Conservation (phyloP, 2,888 invertebrate species). For the Andrena chrysosceles region DNA sequence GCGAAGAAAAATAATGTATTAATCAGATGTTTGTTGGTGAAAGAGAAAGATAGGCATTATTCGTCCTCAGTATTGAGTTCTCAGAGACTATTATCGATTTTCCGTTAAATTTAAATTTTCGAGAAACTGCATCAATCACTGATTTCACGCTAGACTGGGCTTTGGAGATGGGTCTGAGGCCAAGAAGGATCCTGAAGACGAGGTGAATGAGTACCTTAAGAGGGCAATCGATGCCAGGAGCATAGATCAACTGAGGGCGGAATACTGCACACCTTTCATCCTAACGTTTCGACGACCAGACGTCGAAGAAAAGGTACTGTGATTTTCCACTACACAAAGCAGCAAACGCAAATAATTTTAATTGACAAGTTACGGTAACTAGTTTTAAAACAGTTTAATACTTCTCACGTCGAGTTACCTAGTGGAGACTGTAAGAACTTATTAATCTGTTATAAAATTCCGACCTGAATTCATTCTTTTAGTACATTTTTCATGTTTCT, state of each 20-base stretch:
- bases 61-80: no score
- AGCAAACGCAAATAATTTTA: neutral
- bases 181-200: conserved; percentile 94
- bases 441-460: no score
- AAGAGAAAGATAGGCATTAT: no score
- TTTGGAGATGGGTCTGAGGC: conserved; percentile 89
- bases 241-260: conserved; percentile 94
- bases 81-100: neutral
- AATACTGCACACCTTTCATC: conserved; percentile 94
- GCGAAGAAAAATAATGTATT: no score
- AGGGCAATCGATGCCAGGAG: conserved; percentile 98
- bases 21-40: no score
- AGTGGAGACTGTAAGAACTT: no score
- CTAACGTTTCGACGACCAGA: conserved; percentile 93
- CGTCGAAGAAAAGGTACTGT: conserved; percentile 92
- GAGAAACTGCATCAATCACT: neutral
- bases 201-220: conserved; percentile 98
- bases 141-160: conserved; percentile 87
- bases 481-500: neutral
- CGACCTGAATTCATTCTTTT: no score
- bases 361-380: no score
- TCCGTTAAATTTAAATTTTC: neutral
- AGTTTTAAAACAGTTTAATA: no score
- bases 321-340: neutral
- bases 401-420: no score